Percentiles rank a stretch among this genome's conserved stretches.
These are phyloP conservation scores for Liparis tanakae DNA, from an alignment of 2,797 vertebrate genomes.

Conservation along the genomic window DNA sequence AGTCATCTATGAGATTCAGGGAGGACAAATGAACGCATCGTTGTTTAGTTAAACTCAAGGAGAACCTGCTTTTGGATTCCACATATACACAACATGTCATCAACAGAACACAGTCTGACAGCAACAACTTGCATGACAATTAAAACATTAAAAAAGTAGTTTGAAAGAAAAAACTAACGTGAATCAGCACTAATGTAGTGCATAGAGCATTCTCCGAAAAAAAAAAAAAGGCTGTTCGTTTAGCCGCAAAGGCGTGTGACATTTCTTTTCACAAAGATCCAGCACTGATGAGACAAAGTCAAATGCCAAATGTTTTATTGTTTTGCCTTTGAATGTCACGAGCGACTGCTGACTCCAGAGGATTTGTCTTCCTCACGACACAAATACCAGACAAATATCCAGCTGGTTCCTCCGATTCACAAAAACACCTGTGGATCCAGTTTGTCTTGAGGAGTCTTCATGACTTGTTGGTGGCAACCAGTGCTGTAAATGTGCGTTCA, in stretches of 20 bases:
- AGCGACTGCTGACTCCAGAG: slow-evolving; percentile 30
- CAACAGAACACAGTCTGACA: slow-evolving; percentile 78
- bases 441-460: slow-evolving; percentile 17
- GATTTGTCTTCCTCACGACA: slow-evolving; percentile 20
- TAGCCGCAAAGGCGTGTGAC: slow-evolving; percentile 60
- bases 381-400: slow-evolving; percentile 19
- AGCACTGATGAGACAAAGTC: slow-evolving; percentile 61
- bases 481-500: slow-evolving; percentile 41
- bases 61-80: slow-evolving; percentile 75
- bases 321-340: slow-evolving; percentile 57
- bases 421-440: slow-evolving; percentile 20
- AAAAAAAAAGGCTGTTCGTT: slow-evolving; percentile 77
- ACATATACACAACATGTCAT: slow-evolving; percentile 78
- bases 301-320: slow-evolving; percentile 62
- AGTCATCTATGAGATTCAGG: slow-evolving; percentile 20
- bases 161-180: slow-evolving; percentile 77
- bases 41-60: slow-evolving; percentile 63
- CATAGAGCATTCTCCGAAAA: slow-evolving; percentile 84
- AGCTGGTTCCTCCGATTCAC: slow-evolving; percentile 27
- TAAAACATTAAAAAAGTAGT: slow-evolving; percentile 91
- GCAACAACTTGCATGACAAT: slow-evolving; percentile 83
- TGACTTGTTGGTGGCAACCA: slow-evolving; percentile 31
- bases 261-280: slow-evolving; percentile 64
- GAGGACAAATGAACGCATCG: slow-evolving; percentile 47
- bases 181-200: slow-evolving; percentile 98